Evolutionary conservation across 2,113 vertebrate genomes (phyloP).

Genomic region (Phyllostomus discolor): DNA sequence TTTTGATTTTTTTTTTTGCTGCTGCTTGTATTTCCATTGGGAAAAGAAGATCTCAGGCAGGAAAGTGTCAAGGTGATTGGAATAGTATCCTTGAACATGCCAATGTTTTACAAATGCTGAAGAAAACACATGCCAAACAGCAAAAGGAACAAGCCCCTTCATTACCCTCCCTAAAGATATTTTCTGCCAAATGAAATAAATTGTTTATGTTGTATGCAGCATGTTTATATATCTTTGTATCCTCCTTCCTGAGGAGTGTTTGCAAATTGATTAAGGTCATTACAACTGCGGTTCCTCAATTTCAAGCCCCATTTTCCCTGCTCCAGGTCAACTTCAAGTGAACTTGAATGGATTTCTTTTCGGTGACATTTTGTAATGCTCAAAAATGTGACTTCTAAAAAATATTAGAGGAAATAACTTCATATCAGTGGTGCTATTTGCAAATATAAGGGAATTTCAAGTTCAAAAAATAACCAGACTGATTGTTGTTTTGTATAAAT

Average conservation of each 20-base stretch:
- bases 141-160: not conserved
- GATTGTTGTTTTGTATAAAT: not conserved
- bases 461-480: not conserved
- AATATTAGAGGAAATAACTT: not conserved
- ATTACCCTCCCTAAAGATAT: not conserved
- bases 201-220: not conserved
- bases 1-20: not conserved
- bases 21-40: not conserved
- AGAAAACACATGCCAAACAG: not conserved
- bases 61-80: not conserved
- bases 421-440: not conserved
- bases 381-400: not conserved
- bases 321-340: slow-evolving; percentile 5
- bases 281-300: slow-evolving; percentile 49
- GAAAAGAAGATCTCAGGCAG: not conserved
- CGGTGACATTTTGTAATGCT: not conserved
- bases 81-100: not conserved
- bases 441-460: not conserved
- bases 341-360: slow-evolving; percentile 8
- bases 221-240: slow-evolving; percentile 11
- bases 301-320: slow-evolving; percentile 52
- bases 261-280: slow-evolving; percentile 18
- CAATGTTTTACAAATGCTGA: not conserved
- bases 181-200: slow-evolving; percentile 27
- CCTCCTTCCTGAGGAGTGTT: slow-evolving; percentile 26